Evolutionary conservation across 2,113 vertebrate species (phyloP), one percentile per base, ranked within the genome.

Genomic region (Heterochromis multidens): DNA sequence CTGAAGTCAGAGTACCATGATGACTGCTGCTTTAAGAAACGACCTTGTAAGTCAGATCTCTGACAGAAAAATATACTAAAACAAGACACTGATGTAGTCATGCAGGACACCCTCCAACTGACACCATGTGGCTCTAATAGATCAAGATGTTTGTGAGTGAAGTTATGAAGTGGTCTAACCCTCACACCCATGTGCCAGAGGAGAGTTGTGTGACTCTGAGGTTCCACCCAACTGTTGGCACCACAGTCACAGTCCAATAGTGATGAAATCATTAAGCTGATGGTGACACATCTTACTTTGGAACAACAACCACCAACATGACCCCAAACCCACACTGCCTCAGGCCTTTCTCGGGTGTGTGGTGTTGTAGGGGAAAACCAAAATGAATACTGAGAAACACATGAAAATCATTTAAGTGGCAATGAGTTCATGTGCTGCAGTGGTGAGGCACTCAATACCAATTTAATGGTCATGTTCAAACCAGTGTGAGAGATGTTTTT

Each of bases 341-440:
- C 13, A 58, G n/a, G 86, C 17, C 16, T 58, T 33, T 85, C 25
- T 82, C 17, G 35, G 61, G 56, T 86, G 57, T 88, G 31, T 76
- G 25, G 76, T 49, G 59, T 63, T 84, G 6, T 62, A 77, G 88
- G 84, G 87, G 67, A 90, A 95, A 91, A 88, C 87, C 91, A 74
- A 83, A 80, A 78, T 35, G 25, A 82, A n/a, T n/a, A 72, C 63
- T 29, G 46, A 82, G 23, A 84, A 85, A 83, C 88, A 88, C 49
- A 58, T 60, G 86, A 84, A 61, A 82, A 67, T 52, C 13, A 65
- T 90, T 70, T 83, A 49, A 78, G 46, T 21, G 65, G 86, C 74
- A 31, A 83, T 70, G 62, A 92, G 46, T 80, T 89, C 17, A 84
- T 67, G 5, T 33, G 17, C 29, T 82, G 65, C 46, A 37, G 40